These are phyloP conservation scores for Micoletzkya japonica DNA, from an alignment of 2,888 invertebrate species.

Conservation along the genomic window DNA sequence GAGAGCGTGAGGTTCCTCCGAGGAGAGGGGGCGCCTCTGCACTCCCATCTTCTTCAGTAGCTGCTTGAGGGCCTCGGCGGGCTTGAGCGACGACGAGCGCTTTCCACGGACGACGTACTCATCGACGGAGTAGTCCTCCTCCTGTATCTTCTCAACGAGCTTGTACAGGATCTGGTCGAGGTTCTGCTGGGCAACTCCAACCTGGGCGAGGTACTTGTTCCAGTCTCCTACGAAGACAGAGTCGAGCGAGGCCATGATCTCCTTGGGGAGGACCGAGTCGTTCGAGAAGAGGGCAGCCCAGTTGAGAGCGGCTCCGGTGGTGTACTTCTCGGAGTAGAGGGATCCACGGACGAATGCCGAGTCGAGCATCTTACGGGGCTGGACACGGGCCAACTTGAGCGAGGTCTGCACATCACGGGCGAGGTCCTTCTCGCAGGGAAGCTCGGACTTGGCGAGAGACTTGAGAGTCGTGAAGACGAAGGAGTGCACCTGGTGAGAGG, in stretches of 20 bases:
- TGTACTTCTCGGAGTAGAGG: conserved; percentile 38
- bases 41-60: conserved; percentile 49
- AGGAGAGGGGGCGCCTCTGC: conserved; percentile 35
- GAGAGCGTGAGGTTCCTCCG: conserved; percentile 38
- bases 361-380: conserved; percentile 36
- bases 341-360: conserved; percentile 41
- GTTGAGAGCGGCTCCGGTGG: conserved; percentile 43
- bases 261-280: conserved; percentile 45
- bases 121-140: conserved; percentile 26
- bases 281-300: conserved; percentile 46
- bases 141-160: conserved; percentile 33
- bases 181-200: conserved; percentile 46
- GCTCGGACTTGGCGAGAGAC: conserved; percentile 42
- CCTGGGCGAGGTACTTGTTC: conserved; percentile 31
- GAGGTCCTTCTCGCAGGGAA: conserved; percentile 41
- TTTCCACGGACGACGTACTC: conserved; percentile 38
- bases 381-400: conserved; percentile 38
- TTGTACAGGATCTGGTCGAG: conserved; percentile 38
- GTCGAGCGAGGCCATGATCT: conserved; percentile 47
- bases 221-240: conserved; percentile 50
- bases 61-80: conserved; percentile 35
- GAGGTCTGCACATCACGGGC: conserved; percentile 35
- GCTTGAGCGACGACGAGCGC: conserved; percentile 34
- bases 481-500: conserved; percentile 46
- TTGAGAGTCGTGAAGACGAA: conserved; percentile 50